Conservation (phyloP, 2,113 vertebrate genomes). For the Genyomyrus donnyi region DNA sequence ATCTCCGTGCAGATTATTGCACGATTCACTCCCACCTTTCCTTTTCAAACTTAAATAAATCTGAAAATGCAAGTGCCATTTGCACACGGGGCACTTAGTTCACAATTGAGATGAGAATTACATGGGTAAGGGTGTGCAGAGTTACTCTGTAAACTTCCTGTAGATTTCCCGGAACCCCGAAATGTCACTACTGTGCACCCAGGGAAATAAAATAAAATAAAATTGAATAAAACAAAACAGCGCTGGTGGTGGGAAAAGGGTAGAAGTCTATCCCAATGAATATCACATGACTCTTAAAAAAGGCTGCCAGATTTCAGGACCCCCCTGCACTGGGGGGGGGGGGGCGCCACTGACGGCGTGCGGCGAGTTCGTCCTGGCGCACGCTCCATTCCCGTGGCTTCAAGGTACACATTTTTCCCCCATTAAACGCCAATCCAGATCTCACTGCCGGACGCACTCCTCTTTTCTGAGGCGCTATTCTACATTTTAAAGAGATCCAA, state of each 20-base stretch:
- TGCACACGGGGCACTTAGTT: background rate
- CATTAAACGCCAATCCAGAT: constrained; percentile 40
- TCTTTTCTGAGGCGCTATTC: constrained; percentile 42
- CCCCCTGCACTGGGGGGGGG: background rate
- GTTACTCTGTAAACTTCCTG: constrained; percentile 26
- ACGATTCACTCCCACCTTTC: constrained; percentile 25
- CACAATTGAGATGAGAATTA: background rate
- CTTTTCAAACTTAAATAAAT: constrained; percentile 16
- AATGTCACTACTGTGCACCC: constrained; percentile 30
- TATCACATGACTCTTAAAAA: constrained; percentile 36
- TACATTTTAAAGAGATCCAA: constrained; percentile 32
- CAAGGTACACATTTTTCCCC: constrained; percentile 33
- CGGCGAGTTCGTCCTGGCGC: constrained; percentile 32
- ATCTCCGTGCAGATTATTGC: background rate
- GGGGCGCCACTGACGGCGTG: background rate
- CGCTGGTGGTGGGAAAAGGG: constrained; percentile 28
- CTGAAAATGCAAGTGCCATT: background rate
- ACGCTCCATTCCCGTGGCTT: constrained; percentile 32
- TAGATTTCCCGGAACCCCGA: constrained; percentile 18
- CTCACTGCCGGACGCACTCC: constrained; percentile 22
- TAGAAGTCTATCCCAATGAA: constrained; percentile 33
- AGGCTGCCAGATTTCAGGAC: constrained; percentile 30
- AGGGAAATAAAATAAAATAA: background rate
- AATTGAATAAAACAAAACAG: constrained; percentile 11
- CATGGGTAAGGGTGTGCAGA: background rate